phyloP scores from a whole-genome alignment of 2,888 invertebrate species.

The Plagodis dolabraria region DNA sequence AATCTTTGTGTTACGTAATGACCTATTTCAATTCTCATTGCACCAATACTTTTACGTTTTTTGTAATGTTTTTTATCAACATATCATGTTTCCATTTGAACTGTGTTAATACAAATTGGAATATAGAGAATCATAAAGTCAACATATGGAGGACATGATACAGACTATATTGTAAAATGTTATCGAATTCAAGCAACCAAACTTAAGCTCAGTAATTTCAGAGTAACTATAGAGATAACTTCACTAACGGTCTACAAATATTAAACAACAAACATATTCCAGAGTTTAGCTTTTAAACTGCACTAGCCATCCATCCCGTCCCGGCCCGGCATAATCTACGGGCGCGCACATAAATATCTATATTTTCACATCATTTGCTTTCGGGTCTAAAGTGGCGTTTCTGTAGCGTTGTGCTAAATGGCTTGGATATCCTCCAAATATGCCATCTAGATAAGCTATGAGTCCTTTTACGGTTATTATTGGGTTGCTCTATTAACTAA shows the following conservation, averaged over 20 bases:
- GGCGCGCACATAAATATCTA: constrained; percentile 56
- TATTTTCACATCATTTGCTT: constrained; percentile 76
- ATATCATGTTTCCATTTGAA: no score
- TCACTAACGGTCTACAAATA: background rate
- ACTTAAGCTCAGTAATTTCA: background rate
- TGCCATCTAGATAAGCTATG: constrained; percentile 75
- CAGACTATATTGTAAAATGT: no score
- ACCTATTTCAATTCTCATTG: no score
- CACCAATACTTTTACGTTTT: no score
- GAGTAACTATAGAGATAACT: background rate
- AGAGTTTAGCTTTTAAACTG: constrained; percentile 31
- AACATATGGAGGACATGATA: no score
- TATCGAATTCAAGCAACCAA: no score
- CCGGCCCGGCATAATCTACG: constrained; percentile 42
- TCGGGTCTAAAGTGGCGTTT: constrained; percentile 70
- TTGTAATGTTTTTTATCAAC: no score
- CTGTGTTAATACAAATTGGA: no score
- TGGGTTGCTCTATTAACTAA: constrained; percentile 54
- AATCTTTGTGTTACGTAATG: no score
- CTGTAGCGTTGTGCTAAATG: constrained; percentile 73
- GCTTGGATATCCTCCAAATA: constrained; percentile 78
- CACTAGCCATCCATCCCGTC: constrained; percentile 28
- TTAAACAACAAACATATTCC: constrained; percentile 11
- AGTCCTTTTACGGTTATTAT: constrained; percentile 72
- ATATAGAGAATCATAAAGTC: no score